Evolutionary conservation across 2,113 vertebrate species (phyloP), one percentile per base, ranked within the genome.

Genomic region (Prionailurus bengalensis): DNA sequence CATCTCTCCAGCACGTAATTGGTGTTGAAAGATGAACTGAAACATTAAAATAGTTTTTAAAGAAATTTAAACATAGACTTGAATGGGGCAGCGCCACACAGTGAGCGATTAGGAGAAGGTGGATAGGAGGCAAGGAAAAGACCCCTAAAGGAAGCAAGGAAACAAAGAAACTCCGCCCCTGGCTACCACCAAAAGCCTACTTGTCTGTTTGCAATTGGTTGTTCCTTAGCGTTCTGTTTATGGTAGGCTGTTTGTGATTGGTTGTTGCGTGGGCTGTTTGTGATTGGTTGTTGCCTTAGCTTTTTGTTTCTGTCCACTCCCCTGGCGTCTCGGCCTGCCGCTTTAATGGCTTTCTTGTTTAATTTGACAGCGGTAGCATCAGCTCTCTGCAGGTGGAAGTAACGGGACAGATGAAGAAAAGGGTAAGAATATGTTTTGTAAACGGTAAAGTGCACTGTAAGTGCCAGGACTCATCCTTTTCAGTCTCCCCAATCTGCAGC

Each of bases 291-390:
- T 36, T 48, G 42, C 13, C 8, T 27, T 29, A 51, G 33, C 21
- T 2, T 33, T 79, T 79, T 4, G 14, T 48, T 48, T 17, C 13
- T 15, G 42, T 31, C 13, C 27, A 10, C 27, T 2, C 2, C 48
- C 10, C 6, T 9, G 36, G 39, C 7, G 0, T 12, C 19, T 9
- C 14, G 13, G 19, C n/a, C 27, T 0, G 15, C 3, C 3, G 0
- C 6, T 48, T 15, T 12, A 7, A 36, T 3, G 6, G 5, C 10
- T 27, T 55, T 36, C 68, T 66, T 23, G n/a, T 10, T 29, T 16
- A 16, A 12, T 48, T 76, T 16, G 33, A n/a, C 5, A 3, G 36
- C 1, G 15, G 2, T 25, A 14, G 25, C 19, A 14, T 25, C 71
- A 71, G 16, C 4, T 45, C 5, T 4, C 31, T 25, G 48, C 3